Percentiles rank a stretch among this genome's conserved stretches.
Evolutionary conservation across 2,113 vertebrate genomes (phyloP).

Genomic region (Spea multiplicata): DNA sequence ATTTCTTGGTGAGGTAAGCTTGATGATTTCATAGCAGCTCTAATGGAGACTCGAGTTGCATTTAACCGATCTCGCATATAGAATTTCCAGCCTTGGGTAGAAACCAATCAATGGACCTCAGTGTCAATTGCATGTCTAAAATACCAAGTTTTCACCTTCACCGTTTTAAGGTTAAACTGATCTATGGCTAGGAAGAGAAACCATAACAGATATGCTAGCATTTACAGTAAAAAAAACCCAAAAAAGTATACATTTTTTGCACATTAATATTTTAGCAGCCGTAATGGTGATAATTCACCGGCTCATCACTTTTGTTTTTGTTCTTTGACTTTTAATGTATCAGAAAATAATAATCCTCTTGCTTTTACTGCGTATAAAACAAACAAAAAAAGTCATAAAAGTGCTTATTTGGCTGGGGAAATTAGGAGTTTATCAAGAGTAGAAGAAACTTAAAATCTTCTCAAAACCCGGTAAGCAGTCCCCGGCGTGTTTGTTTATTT

Average conservation of each 20-base stretch:
- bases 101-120: not conserved
- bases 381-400: slow-evolving; percentile 2
- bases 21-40: not conserved
- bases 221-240: too few relatives aligned
- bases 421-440: slow-evolving; percentile 34
- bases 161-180: too few relatives aligned
- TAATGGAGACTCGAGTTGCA: not conserved
- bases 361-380: not conserved
- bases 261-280: not conserved
- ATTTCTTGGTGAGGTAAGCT: not conserved
- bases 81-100: not conserved
- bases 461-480: slow-evolving; percentile 29
- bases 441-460: slow-evolving; percentile 28
- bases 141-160: too few relatives aligned
- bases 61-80: not conserved
- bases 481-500: slow-evolving; percentile 4
- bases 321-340: not conserved
- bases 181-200: too few relatives aligned
- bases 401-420: slow-evolving; percentile 33
- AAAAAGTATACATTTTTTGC: not conserved
- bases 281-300: not conserved
- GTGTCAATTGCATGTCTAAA: not conserved
- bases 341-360: not conserved
- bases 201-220: not conserved
- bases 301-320: not conserved